Percentiles rank a stretch among this genome's conserved stretches.
Conservation (phyloP, 2,888 invertebrate species). For the Lingula anatina region DNA sequence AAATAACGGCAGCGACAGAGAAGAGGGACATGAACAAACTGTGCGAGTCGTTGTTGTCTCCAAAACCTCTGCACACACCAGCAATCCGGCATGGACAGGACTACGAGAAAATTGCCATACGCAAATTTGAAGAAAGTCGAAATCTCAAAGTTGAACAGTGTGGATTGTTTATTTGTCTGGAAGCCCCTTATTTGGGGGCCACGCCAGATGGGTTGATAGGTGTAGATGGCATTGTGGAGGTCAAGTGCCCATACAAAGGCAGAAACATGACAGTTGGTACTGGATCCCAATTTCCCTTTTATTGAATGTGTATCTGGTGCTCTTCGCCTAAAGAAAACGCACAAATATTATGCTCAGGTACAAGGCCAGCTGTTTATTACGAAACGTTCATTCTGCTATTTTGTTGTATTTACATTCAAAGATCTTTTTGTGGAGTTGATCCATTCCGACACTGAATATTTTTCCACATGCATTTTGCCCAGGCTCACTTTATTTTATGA, state of each 20-base stretch:
- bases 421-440: too few species aligned
- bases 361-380: conserved; percentile 14
- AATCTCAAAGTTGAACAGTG: conserved; percentile 2
- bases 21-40: conserved; percentile 9
- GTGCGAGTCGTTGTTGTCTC: conserved; percentile 3
- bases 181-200: conserved; percentile 11
- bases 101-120: conserved; percentile 9
- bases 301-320: conserved; percentile 1
- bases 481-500: too few species aligned
- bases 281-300: conserved; percentile 7
- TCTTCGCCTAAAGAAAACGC: conserved; percentile 4
- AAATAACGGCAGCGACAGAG: conserved; percentile 8
- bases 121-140: conserved; percentile 5
- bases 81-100: conserved; percentile 11
- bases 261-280: conserved; percentile 8
- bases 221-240: conserved; percentile 9
- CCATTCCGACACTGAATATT: too few species aligned
- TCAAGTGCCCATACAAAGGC: conserved; percentile 14
- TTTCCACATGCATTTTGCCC: too few species aligned
- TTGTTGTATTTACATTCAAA: conserved; percentile 11
- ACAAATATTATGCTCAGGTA: conserved; percentile 13
- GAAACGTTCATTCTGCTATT: conserved; percentile 5
- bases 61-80: not conserved
- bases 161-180: conserved; percentile 10
- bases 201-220: conserved; percentile 14